Base-by-base conservation (phyloP, 2,888 invertebrate genomes). In the Harpalus rufipes region DNA sequence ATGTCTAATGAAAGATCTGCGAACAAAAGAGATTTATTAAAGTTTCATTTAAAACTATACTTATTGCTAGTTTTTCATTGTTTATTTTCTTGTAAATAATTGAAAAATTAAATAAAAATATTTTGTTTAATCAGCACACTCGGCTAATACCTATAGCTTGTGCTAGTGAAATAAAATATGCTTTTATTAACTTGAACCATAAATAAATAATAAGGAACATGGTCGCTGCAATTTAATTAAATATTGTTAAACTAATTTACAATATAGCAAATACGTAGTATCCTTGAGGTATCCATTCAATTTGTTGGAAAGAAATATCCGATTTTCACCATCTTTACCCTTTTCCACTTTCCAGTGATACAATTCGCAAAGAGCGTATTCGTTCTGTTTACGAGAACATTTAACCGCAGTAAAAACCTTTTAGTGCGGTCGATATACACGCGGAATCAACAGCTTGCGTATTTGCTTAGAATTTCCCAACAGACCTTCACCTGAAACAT, bases 401-500 rank as follows among this genome's bases (percentile, higher is more conserved):
- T 80, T 80, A 80, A 80, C 32, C 61, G 61, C 61, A 59, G 80
- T 80, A 80, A 80, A 80, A 80, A 59, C 59, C 63, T 80, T 80
- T 80, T 80, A 80, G 80, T 80, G 61, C 80, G 61, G 61, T 80
- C 80, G 61, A 68, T 68, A 81, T 81, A 68, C 56, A 68, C 56
- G 14, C 16, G 44, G 82, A 74, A 82, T 74, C 74, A 82, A 82
- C 82, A 74, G 74, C 32, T 59, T 82, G 81, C 56, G 82, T 82
- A 82, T 82, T 74, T 82, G 59, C 58, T 74, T 74, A 74, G 82
- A 72, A 74, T 82, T 82, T 82, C 82, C 82, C 74, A 81, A 59
- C 44, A 74, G 39, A 59, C 59, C 74, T 59, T 39, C 56, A 74
- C 72, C 56, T 82, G 72, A 16, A 12, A 10, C 58, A n/a, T 56